Base-by-base conservation (phyloP, 2,797 vertebrate species). In the Pachyuromys duprasi region DNA sequence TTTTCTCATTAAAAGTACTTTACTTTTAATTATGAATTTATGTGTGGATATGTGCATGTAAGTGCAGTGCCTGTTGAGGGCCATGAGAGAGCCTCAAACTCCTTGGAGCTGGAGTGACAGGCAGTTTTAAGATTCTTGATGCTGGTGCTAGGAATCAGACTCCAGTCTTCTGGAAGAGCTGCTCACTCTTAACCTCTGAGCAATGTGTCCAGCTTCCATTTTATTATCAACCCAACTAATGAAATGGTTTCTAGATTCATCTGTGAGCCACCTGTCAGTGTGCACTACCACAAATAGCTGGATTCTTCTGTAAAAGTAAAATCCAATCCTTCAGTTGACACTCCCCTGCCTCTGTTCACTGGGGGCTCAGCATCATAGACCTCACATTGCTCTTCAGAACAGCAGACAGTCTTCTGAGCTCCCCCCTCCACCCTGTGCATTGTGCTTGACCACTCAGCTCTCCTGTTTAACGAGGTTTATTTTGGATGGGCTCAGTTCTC, bases 401-500 rank as follows among this genome's bases (percentile, higher is more conserved):
- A 84, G 83, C 70, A 87, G 70, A 67, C 9, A 8, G 76, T 87
- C 67, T 93, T 95, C 82, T 36, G 86, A 96, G n/a, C 8, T 11
- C n/a, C 57, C 69, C 69, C 82, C 53, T 24, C 13, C 13, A 11
- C n/a, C 76, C 69, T 24, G 7, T 63, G 26, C 17, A 12, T 26
- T 36, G 62, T 20, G 13, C 81, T 94, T 3, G 3, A 42, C 65
- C 81, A 91, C 67, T 81, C 60, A 33, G 28, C 0, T 24, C 88
- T 75, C 76, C 96, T 87, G 69, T 89, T 94, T 82, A 63, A 57
- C 78, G 39, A 33, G 78, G 55, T 81, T 96, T 95, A 81, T 95
- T 96, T 96, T 94, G 94, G 72, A 95, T 95, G 75, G 96, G 92
- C 93, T 89, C 75, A 14, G n/a, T 86, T 62, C 67, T 95, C 53